Evolutionary conservation across 2,797 vertebrate genomes (phyloP).

Genomic region (Lagodon rhomboides): DNA sequence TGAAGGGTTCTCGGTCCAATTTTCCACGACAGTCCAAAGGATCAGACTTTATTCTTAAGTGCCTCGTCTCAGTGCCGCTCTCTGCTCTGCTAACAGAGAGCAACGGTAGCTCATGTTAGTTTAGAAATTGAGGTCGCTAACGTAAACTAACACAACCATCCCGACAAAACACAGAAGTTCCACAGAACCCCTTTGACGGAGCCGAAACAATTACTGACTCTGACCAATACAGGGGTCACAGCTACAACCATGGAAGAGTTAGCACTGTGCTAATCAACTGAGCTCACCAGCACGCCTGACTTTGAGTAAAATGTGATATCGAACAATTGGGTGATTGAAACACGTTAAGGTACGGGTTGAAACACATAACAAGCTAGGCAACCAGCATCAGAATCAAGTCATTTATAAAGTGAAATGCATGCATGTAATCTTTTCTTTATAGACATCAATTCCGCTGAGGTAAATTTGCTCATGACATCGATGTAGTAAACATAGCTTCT

Average conservation of each 20-base stretch:
- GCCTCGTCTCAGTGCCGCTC: too few species aligned
- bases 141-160: too few species aligned
- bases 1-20: too few species aligned
- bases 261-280: conserved; percentile 59
- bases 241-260: conserved; percentile 40
- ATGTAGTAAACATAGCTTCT: conserved; percentile 35
- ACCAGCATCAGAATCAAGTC: background rate
- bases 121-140: too few species aligned
- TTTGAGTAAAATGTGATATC: conserved; percentile 6
- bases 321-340: background rate
- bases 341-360: background rate
- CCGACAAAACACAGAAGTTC: too few species aligned
- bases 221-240: background rate
- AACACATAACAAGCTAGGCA: background rate
- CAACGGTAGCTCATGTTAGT: too few species aligned
- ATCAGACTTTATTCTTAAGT: too few species aligned
- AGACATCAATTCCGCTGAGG: background rate
- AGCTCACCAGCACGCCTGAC: conserved; percentile 9
- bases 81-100: too few species aligned
- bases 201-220: background rate
- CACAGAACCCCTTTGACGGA: background rate
- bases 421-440: background rate
- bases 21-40: too few species aligned
- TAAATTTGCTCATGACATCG: conserved; percentile 34
- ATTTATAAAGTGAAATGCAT: background rate